Base-by-base conservation (phyloP, 2,113 vertebrate species). In the Chionomys nivalis region DNA sequence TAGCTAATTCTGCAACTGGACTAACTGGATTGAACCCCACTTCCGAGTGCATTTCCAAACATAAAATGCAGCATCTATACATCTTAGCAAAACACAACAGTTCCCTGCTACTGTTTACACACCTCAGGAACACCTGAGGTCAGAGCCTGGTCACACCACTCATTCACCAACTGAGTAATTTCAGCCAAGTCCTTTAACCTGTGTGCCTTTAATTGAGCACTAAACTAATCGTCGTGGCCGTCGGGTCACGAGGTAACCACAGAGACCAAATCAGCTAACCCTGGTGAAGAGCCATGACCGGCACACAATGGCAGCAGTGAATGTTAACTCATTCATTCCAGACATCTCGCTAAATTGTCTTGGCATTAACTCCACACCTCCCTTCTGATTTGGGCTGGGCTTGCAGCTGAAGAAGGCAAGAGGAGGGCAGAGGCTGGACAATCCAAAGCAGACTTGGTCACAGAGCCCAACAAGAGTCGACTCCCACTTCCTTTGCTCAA, bases 271-370 rank as follows among this genome's bases (percentile, higher is more conserved):
- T 85, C 68, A 66, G 52, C 44, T 85, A 79, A 73, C 21, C 33
- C 13, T 68, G 73, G 14, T 78, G 70, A 92, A 28, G n/a, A 89
- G 17, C 42, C 81, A 33, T 21, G 31, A 68, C 33, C 13, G 9
- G 65, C 33, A 72, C 78, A 72, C 55, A 83, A 4, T 75, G n/a
- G n/a, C 4, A 1, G 78, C 39, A 68, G 9, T 68, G 76, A 87
- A 70, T 79, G 75, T 94, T 89, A 82, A 97, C 70, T 75, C 68
- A 89, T 93, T 97, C 55, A 68, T 93, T 94, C 65, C 13, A 42
- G 47, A 77, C 47, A 89, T 39, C 28, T 14, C 72, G 75, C 33
- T 55, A 86, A 96, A 63, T 63, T 16, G 12, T 72, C 79, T 92
- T 82, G 21, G 49, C 44, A 55, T 72, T 47, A 95, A 87, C n/a